Evolutionary conservation across 1,140 invertebrate species (phyloP), one percentile per base, ranked within the genome.

Genomic region (Battus philenor): DNA sequence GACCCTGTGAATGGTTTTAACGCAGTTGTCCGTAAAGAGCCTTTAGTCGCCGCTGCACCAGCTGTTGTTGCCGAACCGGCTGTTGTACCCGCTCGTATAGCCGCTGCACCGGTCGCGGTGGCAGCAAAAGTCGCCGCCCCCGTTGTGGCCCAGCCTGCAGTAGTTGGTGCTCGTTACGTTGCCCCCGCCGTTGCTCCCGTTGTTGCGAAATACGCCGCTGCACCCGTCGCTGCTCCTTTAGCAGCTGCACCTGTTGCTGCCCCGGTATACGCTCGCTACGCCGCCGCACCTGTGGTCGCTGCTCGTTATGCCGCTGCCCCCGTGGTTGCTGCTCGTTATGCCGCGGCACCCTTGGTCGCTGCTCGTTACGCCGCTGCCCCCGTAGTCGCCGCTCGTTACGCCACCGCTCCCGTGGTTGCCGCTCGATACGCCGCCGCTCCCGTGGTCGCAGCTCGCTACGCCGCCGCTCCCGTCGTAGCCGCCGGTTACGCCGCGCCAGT

Each of bases 1-100:
- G 88, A 89, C 61, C 70, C 89, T 8, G 73, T 89, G 15, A 90
- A 90, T 43, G 89, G 89, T 12, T 91, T 90, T 76, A 90, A 90
- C 63, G 89, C 89, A 15, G 85, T 90, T 2, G 88, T 89, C 9
- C 86, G 78, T 15, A 80, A 77, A 13, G 81, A 85, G 44, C 76
- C 81, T 4, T 31, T 82, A 9, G 68, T 77, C 1, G 77, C 71
- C 9, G 69, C 78, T 2, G 71, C 77, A 1, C 68, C 75, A 3
- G 78, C 73, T 8, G 73, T 77, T 0, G 67, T 76, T 3, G 68
- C 77, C 10, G 66, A 71, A 30, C 69, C 68, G 4, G 69, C 61
- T 0, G 68, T 70, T 4, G 67, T 63, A 6, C 55, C 72, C 1
- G 66, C 59, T 7, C 53, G 55, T 11, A 17, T 51, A 5, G 51